These are phyloP conservation scores for Crotalus viridis DNA, from an alignment of 2,113 vertebrate species.

Conservation along the genomic window DNA sequence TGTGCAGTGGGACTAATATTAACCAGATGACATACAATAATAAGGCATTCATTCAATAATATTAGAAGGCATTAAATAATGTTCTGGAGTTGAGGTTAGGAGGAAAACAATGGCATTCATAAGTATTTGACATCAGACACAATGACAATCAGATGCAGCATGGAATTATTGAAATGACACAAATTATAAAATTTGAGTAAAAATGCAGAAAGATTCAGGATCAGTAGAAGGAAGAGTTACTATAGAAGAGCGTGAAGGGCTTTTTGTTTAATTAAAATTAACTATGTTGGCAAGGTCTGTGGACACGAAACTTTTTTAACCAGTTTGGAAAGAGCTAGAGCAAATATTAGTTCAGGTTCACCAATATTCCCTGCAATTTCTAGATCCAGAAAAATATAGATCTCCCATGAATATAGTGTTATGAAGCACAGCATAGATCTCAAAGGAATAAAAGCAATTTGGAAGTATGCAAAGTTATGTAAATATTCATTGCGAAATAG, in stretches of 20 bases:
- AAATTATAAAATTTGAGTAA: neutral
- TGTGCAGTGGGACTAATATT: neutral
- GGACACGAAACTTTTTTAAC: neutral
- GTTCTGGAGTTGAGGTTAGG: neutral
- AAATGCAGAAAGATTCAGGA: neutral
- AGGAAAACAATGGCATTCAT: neutral
- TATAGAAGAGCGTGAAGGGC: neutral
- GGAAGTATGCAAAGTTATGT: neutral
- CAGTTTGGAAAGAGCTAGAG: neutral
- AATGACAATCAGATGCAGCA: neutral
- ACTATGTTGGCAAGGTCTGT: neutral
- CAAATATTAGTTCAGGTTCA: neutral
- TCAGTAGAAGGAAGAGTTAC: neutral
- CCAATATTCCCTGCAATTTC: neutral
- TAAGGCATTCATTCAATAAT: constrained; percentile 19
- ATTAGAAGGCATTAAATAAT: constrained; percentile 10
- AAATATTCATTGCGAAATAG: neutral
- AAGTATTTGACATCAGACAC: neutral
- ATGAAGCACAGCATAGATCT: neutral
- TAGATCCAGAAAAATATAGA: neutral
- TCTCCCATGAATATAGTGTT: neutral
- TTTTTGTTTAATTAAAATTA: neutral
- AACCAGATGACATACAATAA: neutral
- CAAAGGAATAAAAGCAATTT: neutral
- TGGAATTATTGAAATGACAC: neutral